Percentiles rank a stretch among this genome's conserved stretches.
These are phyloP conservation scores for Pseudococcus jackbeardsleyi DNA, from an alignment of 2,888 invertebrate species.

Conservation along the genomic window DNA sequence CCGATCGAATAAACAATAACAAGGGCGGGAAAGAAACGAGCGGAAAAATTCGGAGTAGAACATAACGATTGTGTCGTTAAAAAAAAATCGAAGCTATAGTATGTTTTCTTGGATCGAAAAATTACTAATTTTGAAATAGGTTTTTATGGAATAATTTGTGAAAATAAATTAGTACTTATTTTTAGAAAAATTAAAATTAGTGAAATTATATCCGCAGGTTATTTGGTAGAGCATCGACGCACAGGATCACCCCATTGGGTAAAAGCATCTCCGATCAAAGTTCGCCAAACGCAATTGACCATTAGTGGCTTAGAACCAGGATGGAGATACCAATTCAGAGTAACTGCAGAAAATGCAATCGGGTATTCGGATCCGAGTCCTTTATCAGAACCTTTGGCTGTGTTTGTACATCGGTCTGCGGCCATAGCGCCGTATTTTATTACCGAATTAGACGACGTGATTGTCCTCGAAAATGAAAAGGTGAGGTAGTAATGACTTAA, in stretches of 20 bases:
- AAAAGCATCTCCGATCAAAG: constrained; percentile 81
- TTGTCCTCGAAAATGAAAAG: constrained; percentile 85
- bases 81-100: background rate
- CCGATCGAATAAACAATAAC: background rate
- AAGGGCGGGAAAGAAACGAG: background rate
- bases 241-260: constrained; percentile 87
- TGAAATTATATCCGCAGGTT: constrained; percentile 73
- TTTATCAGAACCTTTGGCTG: constrained; percentile 87
- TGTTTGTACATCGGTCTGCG: constrained; percentile 77
- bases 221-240: constrained; percentile 83
- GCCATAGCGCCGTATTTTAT: constrained; percentile 83
- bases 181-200: no score
- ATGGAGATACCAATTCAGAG: constrained; percentile 90
- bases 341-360: constrained; percentile 91
- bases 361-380: constrained; percentile 89
- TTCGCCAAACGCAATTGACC: constrained; percentile 81
- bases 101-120: no score
- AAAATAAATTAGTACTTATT: no score
- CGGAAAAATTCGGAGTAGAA: background rate
- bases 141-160: no score
- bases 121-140: no score
- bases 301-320: constrained; percentile 88
- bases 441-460: constrained; percentile 78
- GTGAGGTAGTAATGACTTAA: constrained; percentile 68
- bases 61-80: background rate